Evolutionary conservation across 2,888 invertebrate species (phyloP), one percentile per base, ranked within the genome.

Genomic region (Heliconius ismenius): DNA sequence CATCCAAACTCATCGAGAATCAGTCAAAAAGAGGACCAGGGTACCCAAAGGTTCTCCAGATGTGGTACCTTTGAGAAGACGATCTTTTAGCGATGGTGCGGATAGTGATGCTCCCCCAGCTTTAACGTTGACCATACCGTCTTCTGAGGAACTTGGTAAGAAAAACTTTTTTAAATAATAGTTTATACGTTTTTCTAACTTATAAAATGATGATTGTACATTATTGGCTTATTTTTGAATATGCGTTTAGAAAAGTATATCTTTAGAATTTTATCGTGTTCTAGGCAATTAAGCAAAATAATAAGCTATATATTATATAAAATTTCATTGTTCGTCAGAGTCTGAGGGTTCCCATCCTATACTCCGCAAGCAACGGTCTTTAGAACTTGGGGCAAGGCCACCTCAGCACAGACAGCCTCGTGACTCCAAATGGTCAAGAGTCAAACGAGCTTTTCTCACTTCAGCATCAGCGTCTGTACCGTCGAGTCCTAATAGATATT

Each of bases 341-440:
- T 93, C 92, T 70, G 95, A 88, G 82, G 91, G 88, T 81, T 90
- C 84, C 77, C 93, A 93, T 77, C 93, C 93, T 7, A 83, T 91
- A 26, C 91, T 94, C 28, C 92, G 93, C 74, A 94, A 94, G 86
- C 94, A 94, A 83, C 88, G 92, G 1, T 94, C 94, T 32, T 80
- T 94, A 78, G 94, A 94, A 82, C 87, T 92, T 0, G 92, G 92
- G 0, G 90, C 92, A 73, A 87, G 94, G 43, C 93, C 93, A 18
- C 94, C 94, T 2, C 92, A 90, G 84, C 89, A 94, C 82, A 92
- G 95, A 39, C 94, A 95, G 36, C 93, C 95, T 26, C 91, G 95
- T 39, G 92, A 95, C 82, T 96, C 96, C 78, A 96, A 96, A 88
- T 97, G 97, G 97, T 95, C 95, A 69, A 96, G 96, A 86, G 96